Conservation (phyloP, 2,797 vertebrate species). For the Calcarius lapponicus region DNA sequence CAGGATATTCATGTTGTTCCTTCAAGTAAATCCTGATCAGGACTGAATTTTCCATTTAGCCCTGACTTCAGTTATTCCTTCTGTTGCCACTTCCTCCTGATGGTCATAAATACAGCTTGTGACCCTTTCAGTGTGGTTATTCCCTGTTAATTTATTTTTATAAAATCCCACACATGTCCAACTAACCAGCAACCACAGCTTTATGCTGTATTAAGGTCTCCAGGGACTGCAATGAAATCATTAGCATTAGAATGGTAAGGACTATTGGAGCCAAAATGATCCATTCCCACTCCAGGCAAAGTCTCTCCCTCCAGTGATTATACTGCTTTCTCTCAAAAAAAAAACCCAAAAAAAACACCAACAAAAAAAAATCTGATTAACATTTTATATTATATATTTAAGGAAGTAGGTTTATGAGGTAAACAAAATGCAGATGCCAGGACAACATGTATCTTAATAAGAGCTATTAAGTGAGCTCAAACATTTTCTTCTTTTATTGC, state of each 20-base stretch:
- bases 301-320: background rate
- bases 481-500: background rate
- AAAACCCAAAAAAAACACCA: background rate
- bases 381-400: background rate
- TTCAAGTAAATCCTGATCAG: background rate
- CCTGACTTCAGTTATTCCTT: background rate
- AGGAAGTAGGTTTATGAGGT: background rate
- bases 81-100: background rate
- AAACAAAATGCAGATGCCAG: background rate
- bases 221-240: slow-evolving; percentile 6
- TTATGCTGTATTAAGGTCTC: background rate
- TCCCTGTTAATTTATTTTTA: background rate
- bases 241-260: background rate
- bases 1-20: background rate
- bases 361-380: background rate
- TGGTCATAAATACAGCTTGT: background rate
- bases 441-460: background rate
- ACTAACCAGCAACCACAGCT: background rate
- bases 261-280: slow-evolving; percentile 7
- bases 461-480: background rate
- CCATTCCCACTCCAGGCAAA: background rate
- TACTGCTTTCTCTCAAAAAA: background rate
- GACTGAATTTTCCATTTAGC: background rate
- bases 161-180: background rate
- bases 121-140: background rate